A percentile compares a stretch with the other conserved stretches of the same genome.
Evolutionary conservation across 2,888 invertebrate genomes (phyloP).

Genomic region (Acholoe squamosa): DNA sequence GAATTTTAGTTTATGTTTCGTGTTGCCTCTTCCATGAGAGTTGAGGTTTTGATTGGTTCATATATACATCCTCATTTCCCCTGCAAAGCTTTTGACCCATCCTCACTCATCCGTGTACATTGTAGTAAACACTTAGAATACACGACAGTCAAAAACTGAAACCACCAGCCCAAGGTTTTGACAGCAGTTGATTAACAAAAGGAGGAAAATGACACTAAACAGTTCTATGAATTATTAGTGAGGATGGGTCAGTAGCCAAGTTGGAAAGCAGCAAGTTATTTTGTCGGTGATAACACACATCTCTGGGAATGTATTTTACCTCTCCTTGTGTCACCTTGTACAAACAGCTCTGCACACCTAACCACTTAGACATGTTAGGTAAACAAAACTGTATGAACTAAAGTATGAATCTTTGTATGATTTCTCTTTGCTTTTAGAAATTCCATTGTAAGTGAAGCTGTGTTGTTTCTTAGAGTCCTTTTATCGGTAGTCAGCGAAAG

Average conservation of each 20-base stretch:
- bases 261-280: conserved; percentile 29
- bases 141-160: too few species aligned
- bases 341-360: conserved; percentile 55
- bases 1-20: conserved; percentile 25
- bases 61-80: neutral
- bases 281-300: conserved; percentile 48
- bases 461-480: conserved; percentile 43
- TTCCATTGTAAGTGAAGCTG: conserved; percentile 63
- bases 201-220: neutral
- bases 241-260: conserved; percentile 30
- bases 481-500: neutral
- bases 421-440: conserved; percentile 29
- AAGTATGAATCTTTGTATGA: conserved; percentile 18
- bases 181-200: neutral
- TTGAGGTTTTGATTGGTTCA: conserved; percentile 3
- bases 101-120: neutral
- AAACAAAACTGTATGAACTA: conserved; percentile 23
- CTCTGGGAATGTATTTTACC: conserved; percentile 38
- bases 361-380: neutral
- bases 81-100: conserved; percentile 40
- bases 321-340: conserved; percentile 57
- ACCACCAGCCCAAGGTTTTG: neutral
- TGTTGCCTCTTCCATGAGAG: neutral
- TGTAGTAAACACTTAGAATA: too few species aligned
- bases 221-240: neutral